These are phyloP conservation scores for Orussus abietinus DNA, from an alignment of 1,140 invertebrate species.

Conservation along the genomic window DNA sequence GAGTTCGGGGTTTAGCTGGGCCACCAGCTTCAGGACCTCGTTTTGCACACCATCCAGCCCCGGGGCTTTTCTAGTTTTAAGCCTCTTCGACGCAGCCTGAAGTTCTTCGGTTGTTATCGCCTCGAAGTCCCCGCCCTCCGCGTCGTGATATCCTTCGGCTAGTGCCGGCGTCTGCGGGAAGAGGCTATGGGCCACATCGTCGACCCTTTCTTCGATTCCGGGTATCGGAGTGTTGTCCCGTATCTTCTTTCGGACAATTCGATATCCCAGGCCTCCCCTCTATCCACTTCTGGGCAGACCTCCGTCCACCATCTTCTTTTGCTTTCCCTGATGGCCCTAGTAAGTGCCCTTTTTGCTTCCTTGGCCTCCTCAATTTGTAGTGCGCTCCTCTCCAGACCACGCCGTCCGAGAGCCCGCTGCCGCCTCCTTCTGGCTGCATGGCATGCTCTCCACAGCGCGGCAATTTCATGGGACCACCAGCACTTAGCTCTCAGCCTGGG, in stretches of 20 bases:
- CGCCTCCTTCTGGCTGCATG: slow-evolving; percentile 10
- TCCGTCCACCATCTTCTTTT: slow-evolving; percentile 22
- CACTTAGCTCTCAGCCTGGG: slow-evolving; percentile 12
- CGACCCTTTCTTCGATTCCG: slow-evolving; percentile 1
- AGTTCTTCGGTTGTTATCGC: slow-evolving; percentile 12
- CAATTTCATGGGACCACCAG: slow-evolving; percentile 31
- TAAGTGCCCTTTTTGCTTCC: slow-evolving; percentile 14
- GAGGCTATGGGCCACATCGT: not conserved
- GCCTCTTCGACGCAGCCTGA: slow-evolving; percentile 3
- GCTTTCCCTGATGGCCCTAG: slow-evolving; percentile 4
- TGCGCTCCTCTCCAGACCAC: not conserved
- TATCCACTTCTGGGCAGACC: slow-evolving; percentile 19
- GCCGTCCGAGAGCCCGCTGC: slow-evolving; percentile 1
- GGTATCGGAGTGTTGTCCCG: slow-evolving; percentile 6
- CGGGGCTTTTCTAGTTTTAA: slow-evolving; percentile 19
- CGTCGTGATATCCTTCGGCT: not conserved
- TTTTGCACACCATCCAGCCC: slow-evolving; percentile 18
- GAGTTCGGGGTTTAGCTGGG: not conserved
- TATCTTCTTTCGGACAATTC: slow-evolving; percentile 20
- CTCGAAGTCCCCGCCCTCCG: not conserved
- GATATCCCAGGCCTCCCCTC: slow-evolving; percentile 22
- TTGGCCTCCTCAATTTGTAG: slow-evolving; percentile 5
- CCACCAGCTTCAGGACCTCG: slow-evolving; percentile 12
- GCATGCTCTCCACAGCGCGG: slow-evolving; percentile 19
- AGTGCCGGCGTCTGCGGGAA: slow-evolving; percentile 4